phyloP scores from a whole-genome alignment of 1,140 invertebrate species.

The Zeugodacus cucurbitae region DNA sequence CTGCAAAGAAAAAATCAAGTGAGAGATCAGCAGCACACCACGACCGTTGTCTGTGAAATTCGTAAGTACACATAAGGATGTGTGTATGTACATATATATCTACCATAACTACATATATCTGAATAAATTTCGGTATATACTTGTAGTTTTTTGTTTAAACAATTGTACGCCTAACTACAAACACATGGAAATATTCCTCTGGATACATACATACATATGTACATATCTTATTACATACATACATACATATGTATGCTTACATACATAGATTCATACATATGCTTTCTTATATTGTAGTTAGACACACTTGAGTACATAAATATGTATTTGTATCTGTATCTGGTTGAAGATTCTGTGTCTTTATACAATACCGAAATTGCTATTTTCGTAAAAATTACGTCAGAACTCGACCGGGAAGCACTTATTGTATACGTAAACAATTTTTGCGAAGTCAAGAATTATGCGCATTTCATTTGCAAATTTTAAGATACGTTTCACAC shows the following conservation, averaged over 20 bases:
- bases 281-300: no score
- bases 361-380: neutral
- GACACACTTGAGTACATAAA: neutral
- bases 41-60: neutral
- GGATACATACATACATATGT: neutral
- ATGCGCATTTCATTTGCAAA: neutral
- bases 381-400: slow-evolving; percentile 5
- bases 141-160: no score
- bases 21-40: neutral
- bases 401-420: neutral
- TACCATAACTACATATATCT: neutral
- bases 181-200: no score
- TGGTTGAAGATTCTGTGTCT: neutral
- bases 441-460: neutral
- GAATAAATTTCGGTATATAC: no score
- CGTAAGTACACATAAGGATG: neutral
- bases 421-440: neutral
- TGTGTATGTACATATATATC: neutral
- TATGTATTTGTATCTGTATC: neutral
- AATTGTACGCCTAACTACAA: no score
- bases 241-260: neutral
- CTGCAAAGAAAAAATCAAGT: neutral
- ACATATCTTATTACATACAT: neutral
- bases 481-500: neutral
- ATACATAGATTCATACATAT: neutral